A percentile compares a stretch with the other conserved stretches of the same genome.
Evolutionary conservation across 2,888 invertebrate genomes (phyloP).

Genomic region (Kuschelorhynchus macadamiae): DNA sequence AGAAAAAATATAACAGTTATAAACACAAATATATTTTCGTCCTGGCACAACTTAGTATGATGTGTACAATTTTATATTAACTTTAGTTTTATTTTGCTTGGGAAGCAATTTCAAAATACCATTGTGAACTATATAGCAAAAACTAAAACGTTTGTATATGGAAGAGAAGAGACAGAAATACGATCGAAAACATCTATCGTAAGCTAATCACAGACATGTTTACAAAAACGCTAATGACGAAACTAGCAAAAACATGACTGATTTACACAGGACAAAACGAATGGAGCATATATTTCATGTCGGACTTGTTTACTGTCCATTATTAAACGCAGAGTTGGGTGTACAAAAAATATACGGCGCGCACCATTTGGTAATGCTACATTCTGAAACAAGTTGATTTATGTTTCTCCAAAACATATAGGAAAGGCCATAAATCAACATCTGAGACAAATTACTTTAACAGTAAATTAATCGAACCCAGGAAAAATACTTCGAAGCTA

Average conservation of each 20-base stretch:
- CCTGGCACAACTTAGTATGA: too few relatives aligned
- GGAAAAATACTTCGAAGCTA: constrained; percentile 4
- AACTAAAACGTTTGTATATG: too few relatives aligned
- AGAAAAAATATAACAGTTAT: too few relatives aligned
- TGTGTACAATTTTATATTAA: too few relatives aligned
- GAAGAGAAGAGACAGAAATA: too few relatives aligned
- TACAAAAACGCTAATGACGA: constrained; percentile 38
- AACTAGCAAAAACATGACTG: constrained; percentile 36
- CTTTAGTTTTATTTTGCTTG: too few relatives aligned
- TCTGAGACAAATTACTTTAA: constrained; percentile 41
- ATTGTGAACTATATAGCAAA: too few relatives aligned
- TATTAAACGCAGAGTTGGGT: constrained; percentile 44
- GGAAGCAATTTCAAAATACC: too few relatives aligned
- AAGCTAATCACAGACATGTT: constrained; percentile 33
- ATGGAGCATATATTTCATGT: constrained; percentile 47
- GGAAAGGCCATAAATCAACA: constrained; percentile 34
- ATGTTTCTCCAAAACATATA: constrained; percentile 39
- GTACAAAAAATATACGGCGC: constrained; percentile 37
- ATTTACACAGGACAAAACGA: constrained; percentile 39
- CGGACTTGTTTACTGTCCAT: constrained; percentile 47
- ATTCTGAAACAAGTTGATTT: constrained; percentile 38
- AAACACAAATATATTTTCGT: too few relatives aligned
- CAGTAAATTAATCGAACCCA: constrained; percentile 31
- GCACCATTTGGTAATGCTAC: constrained; percentile 40
- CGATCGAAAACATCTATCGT: constrained; percentile 13